These are phyloP conservation scores for Solenopsis fugax DNA, from an alignment of 1,140 invertebrate genomes.

Conservation along the genomic window DNA sequence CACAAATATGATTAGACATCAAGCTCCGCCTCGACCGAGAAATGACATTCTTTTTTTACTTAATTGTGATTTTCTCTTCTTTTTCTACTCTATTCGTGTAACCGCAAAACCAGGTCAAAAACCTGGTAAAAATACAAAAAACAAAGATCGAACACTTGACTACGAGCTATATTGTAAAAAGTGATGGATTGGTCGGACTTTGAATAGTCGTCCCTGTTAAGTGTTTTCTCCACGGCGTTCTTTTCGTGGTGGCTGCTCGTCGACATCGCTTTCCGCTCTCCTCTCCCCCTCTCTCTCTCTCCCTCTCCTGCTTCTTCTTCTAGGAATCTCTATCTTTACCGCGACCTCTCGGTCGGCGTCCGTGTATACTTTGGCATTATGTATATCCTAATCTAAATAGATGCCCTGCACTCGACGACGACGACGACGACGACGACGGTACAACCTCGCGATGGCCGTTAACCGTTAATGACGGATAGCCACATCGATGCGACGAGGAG, in stretches of 20 bases:
- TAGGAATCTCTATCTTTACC: slow-evolving; percentile 42
- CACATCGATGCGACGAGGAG: slow-evolving; percentile 21
- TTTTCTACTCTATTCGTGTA: neutral
- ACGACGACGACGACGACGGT: slow-evolving; percentile 20
- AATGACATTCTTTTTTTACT: too few species aligned
- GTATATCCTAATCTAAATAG: slow-evolving; percentile 76
- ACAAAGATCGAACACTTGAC: neutral
- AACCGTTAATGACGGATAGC: slow-evolving; percentile 75
- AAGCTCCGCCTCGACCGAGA: too few species aligned
- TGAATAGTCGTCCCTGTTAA: neutral
- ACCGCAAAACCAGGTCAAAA: neutral
- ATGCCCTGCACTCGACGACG: slow-evolving; percentile 59
- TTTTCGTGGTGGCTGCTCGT: neutral
- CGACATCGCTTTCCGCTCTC: slow-evolving; percentile 1
- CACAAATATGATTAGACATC: too few species aligned
- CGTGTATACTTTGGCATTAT: slow-evolving; percentile 68
- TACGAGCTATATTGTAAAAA: slow-evolving; percentile 2
- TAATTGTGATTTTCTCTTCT: too few species aligned
- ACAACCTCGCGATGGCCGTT: slow-evolving; percentile 43
- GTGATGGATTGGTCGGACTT: neutral
- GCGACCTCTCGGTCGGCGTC: neutral
- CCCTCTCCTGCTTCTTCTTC: slow-evolving; percentile 1
- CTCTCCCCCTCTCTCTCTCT: slow-evolving; percentile 49
- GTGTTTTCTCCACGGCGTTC: neutral
- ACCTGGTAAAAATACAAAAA: neutral